phyloP scores from a whole-genome alignment of 1,140 invertebrate genomes.

The Brachionus manjavacas region DNA sequence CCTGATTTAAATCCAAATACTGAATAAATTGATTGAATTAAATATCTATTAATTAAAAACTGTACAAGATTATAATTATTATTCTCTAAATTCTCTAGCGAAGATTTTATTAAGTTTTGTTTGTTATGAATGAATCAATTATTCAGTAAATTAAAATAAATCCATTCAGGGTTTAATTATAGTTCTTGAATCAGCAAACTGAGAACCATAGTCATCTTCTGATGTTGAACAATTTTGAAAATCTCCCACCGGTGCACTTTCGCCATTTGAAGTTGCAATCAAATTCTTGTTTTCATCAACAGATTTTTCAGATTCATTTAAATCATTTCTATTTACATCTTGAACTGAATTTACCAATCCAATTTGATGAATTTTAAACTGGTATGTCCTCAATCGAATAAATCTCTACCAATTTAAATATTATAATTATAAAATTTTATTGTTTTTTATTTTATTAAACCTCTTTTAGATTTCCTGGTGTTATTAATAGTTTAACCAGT shows the following conservation, averaged over 20 bases:
- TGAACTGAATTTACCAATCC: background rate
- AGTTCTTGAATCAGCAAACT: conserved; percentile 17
- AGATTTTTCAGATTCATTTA: background rate
- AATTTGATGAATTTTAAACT: background rate
- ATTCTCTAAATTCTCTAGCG: background rate
- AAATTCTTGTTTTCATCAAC: conserved; percentile 32
- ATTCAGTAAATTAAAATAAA: background rate
- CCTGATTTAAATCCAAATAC: background rate
- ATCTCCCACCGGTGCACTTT: background rate
- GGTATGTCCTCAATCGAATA: background rate
- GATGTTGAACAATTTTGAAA: conserved; percentile 27
- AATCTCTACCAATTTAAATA: background rate
- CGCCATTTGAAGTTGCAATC: background rate
- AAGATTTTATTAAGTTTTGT: background rate
- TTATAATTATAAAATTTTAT: background rate
- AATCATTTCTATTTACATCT: background rate
- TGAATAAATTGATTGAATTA: background rate
- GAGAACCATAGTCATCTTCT: conserved; percentile 10
- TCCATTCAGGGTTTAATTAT: background rate
- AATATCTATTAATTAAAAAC: background rate
- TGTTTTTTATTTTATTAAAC: background rate
- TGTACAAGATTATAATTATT: background rate
- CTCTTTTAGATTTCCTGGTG: conserved; percentile 47
- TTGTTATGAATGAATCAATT: background rate
- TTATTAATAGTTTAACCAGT: conserved; percentile 45